Base-by-base conservation (phyloP, 2,113 vertebrate genomes). In the Corynorhinus townsendii region DNA sequence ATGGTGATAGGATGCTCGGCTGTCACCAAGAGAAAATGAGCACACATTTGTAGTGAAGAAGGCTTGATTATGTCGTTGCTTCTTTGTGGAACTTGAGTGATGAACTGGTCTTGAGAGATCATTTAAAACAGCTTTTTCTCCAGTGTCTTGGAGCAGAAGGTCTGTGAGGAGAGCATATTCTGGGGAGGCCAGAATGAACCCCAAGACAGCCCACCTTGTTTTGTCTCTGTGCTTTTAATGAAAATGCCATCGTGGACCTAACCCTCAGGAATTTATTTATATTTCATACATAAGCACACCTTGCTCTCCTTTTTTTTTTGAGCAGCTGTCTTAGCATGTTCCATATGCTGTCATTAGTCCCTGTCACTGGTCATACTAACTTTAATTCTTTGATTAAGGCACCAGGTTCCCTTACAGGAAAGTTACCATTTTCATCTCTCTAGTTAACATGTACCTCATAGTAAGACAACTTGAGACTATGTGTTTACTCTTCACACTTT, bases 51-150 rank as follows among this genome's bases (percentile, higher is more conserved):
- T 24, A 56, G 47, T 20, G 7, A 72, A 43, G 83, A 49, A 56
- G n/a, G 62, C 79, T 95, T 77, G 54, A 49, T 79, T 75, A 43
- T 71, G 45, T 71, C 3, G 5, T 26, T 24, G 73, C 62, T 82
- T 17, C 84, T 77, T 84, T 83, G 86, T 82, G 84, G 82, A 75
- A 71, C 86, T 91, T 93, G 86, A 79, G 92, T 94, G 83, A 89
- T 75, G 77, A 75, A 35, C 77, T 95, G 35, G 66, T 86, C 47
- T 83, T 90, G 56, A 90, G 81, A 71, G 54, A 71, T 9, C 40
- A 64, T 80, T 91, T 80, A 47, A 10, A 77, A 79, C 40, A 35
- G 22, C 17, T 7, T 16, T 66, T 62, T 59, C 1, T 9, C 7
- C 19, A 64, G 7, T 45, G 69, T 75, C 35, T 47, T 73, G 43